These are phyloP conservation scores for Nyleta sp. DNA, from an alignment of 2,888 invertebrate species.

Conservation along the genomic window DNA sequence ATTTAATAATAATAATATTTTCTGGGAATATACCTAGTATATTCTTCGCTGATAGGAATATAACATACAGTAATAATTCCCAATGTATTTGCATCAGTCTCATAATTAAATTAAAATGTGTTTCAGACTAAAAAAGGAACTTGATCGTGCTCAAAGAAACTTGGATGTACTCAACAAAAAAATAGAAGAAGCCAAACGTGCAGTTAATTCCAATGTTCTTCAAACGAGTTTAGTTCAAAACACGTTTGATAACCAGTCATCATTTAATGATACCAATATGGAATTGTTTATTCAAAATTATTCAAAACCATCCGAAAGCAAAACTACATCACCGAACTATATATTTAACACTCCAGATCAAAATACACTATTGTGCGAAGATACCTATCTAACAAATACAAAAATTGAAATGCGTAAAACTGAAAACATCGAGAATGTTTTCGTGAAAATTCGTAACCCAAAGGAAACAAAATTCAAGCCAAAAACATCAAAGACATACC, in stretches of 20 bases:
- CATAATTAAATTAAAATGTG: not conserved
- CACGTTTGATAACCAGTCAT: not conserved
- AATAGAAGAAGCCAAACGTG: conserved; percentile 31
- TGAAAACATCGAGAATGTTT: too few species aligned
- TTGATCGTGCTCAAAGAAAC: conserved; percentile 34
- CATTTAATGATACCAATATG: conserved; percentile 14
- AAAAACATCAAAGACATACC: too few species aligned
- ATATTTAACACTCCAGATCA: not conserved
- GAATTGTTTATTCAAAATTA: conserved; percentile 29
- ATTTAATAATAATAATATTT: too few species aligned
- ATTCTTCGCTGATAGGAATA: too few species aligned
- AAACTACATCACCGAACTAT: not conserved
- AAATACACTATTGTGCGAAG: not conserved
- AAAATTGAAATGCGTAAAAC: too few species aligned
- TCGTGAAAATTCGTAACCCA: too few species aligned
- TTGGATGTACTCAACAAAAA: conserved; percentile 35
- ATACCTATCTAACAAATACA: too few species aligned
- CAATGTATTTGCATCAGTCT: not conserved
- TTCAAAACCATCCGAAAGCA: not conserved
- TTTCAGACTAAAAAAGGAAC: conserved; percentile 57
- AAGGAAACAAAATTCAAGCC: too few species aligned
- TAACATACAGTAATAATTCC: too few species aligned
- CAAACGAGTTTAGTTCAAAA: not conserved
- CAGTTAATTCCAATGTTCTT: not conserved
- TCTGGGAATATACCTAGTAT: too few species aligned